Conservation (phyloP, 2,797 vertebrate species). For the Malurus leucopterus region DNA sequence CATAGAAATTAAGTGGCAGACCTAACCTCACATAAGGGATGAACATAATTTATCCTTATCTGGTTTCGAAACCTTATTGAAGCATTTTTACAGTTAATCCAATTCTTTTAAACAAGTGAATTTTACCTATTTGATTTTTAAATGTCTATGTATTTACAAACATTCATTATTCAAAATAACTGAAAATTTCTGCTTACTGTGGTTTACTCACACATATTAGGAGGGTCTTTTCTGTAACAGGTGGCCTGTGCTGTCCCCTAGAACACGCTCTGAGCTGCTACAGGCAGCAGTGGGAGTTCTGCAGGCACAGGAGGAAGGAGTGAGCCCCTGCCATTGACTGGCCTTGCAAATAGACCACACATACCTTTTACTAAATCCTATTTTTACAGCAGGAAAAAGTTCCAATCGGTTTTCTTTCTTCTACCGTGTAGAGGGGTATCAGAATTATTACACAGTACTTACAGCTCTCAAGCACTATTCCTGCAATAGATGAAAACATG, state of each 20-base stretch:
- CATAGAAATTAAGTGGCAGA: slow-evolving; percentile 27
- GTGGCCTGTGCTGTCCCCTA: neutral
- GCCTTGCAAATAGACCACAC: neutral
- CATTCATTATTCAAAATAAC: slow-evolving; percentile 38
- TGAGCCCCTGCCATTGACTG: neutral
- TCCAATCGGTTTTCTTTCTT: slow-evolving; percentile 38
- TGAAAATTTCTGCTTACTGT: slow-evolving; percentile 45
- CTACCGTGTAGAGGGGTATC: slow-evolving; percentile 37
- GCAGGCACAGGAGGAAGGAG: slow-evolving; percentile 15
- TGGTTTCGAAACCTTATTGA: neutral
- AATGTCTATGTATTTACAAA: slow-evolving; percentile 18
- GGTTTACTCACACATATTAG: slow-evolving; percentile 10
- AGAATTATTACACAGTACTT: slow-evolving; percentile 44
- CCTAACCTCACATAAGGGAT: neutral
- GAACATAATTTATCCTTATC: neutral
- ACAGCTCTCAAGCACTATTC: slow-evolving; percentile 52
- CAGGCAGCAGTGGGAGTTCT: neutral
- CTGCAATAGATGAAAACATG: slow-evolving; percentile 41
- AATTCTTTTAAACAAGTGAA: neutral
- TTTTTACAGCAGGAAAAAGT: slow-evolving; percentile 32
- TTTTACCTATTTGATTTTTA: slow-evolving; percentile 14
- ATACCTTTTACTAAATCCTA: slow-evolving; percentile 33
- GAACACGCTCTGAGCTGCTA: neutral
- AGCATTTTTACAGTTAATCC: slow-evolving; percentile 9
- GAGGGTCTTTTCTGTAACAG: slow-evolving; percentile 27